A percentile compares a stretch with the other conserved stretches of the same genome.
These are phyloP conservation scores for Vireo altiloquus DNA, from an alignment of 2,113 vertebrate species.

Conservation along the genomic window DNA sequence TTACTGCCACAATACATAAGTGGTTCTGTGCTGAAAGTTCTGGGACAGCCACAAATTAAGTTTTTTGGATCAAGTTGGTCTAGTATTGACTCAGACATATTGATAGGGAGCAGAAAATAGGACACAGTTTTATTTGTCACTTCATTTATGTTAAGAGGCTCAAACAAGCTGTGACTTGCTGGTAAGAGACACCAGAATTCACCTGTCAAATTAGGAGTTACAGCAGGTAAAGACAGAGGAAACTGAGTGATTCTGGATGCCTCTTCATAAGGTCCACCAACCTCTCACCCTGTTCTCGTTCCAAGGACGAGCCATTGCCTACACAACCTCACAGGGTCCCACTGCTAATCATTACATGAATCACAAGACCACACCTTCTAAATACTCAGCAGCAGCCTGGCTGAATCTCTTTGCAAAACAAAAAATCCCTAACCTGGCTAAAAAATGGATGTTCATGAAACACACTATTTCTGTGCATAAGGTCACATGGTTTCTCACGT, in stretches of 20 bases:
- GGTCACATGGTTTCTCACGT: not conserved
- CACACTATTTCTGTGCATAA: not conserved
- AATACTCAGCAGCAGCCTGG: not conserved
- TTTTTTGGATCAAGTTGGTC: not conserved
- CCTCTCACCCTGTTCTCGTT: rapidly evolving
- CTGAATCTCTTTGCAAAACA: not conserved
- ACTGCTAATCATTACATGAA: not conserved
- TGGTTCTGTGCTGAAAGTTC: not conserved
- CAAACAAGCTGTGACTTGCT: not conserved
- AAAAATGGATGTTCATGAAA: not conserved
- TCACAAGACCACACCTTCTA: not conserved
- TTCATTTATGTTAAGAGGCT: not conserved
- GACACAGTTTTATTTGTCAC: not conserved
- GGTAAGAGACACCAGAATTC: not conserved
- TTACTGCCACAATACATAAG: not conserved
- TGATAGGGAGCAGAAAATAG: not conserved
- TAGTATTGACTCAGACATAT: not conserved
- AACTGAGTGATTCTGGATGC: not conserved
- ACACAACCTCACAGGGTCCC: not conserved
- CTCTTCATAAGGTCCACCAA: not conserved
- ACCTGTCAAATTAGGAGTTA: not conserved
- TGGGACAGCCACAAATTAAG: not conserved
- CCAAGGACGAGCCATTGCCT: not conserved
- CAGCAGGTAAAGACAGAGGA: not conserved
- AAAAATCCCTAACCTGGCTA: not conserved